Evolutionary conservation across 1,140 invertebrate genomes (phyloP), one percentile per base, ranked within the genome.

Genomic region (Hyphantria cunea): DNA sequence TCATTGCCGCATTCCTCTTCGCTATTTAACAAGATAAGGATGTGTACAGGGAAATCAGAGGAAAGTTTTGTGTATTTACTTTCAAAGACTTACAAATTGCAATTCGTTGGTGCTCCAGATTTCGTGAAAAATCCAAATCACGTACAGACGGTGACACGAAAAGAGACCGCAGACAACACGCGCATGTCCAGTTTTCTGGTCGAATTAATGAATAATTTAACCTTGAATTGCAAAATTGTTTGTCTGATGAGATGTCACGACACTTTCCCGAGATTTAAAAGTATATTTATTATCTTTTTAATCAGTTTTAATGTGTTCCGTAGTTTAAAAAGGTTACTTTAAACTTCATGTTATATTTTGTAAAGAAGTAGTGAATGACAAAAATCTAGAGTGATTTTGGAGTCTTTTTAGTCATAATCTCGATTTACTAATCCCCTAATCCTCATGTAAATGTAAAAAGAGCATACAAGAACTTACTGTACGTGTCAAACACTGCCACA

Each of bases 251-350:
- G 71, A 80, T 83, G 80, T 82, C 78, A 68, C 76, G 31, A 45
- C 74, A 68, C 66, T 75, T 76, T 72, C 68, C 67, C 71, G 66
- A 75, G 72, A 81, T 76, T 68, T 61, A 70, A 75, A 75, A 80
- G 77, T 75, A 60, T 56, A 37, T 15, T 14, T 14, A 7, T 51
- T 51, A 10, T 17, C 11, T 11, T 55, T 14, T 60, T 39, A 60
- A 37, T 33, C 37, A 39, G 42, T n/a, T 7, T 31, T 5, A 10
- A 25, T 25, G 17, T 25, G 2, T 25, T 3, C 17, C 2, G 17
- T 5, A 25, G n/a, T n/a, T 5, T 25, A 5, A 25, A 25, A 25
- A 25, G 17, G 17, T 1, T 5, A 25, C 17, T 25, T 25, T 25
- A 25, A 25, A 25, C 17, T 3, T 25, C 17, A 25, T 25, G n/a